These are phyloP conservation scores for Megaustenia siamemsis DNA, from an alignment of 2,888 invertebrate genomes.

Conservation along the genomic window DNA sequence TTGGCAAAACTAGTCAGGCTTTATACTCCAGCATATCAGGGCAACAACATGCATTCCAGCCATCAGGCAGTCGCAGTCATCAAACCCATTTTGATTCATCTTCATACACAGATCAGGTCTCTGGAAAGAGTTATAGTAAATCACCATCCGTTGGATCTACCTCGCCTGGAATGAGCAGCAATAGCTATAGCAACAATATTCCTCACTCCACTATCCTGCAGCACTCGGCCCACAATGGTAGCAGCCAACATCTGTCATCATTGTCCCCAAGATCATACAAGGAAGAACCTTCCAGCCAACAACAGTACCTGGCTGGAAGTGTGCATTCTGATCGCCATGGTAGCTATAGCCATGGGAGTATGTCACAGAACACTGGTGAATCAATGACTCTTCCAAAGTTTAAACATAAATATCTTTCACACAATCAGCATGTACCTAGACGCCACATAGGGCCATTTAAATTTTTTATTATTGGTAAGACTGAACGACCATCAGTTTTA, in stretches of 20 bases:
- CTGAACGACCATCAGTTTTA: constrained; percentile 41
- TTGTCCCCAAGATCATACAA: constrained; percentile 51
- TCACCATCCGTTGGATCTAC: constrained; percentile 52
- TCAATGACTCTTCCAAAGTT: constrained; percentile 52
- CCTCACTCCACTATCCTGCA: constrained; percentile 48
- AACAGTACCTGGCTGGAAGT: constrained; percentile 32
- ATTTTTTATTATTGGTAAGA: constrained; percentile 50
- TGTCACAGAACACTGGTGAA: constrained; percentile 41
- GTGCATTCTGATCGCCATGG: constrained; percentile 45
- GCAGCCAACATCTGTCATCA: constrained; percentile 37
- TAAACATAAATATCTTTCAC: constrained; percentile 50
- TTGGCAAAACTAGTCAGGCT: constrained; percentile 51
- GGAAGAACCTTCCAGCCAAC: constrained; percentile 39
- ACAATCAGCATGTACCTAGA: constrained; percentile 44
- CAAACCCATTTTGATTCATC: constrained; percentile 49
- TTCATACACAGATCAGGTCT: constrained; percentile 45
- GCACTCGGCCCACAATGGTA: constrained; percentile 49
- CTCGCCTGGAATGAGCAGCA: constrained; percentile 50
- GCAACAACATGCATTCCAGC: constrained; percentile 51
- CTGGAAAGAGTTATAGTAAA: constrained; percentile 47
- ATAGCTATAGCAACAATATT: constrained; percentile 40
- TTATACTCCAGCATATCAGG: constrained; percentile 52
- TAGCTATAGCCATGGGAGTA: constrained; percentile 29
- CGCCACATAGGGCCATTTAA: constrained; percentile 47
- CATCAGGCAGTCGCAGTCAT: constrained; percentile 37